Conservation (phyloP, 37 sponge, comb jelly and placozoan genomes). For the Haliclona indistincta region DNA sequence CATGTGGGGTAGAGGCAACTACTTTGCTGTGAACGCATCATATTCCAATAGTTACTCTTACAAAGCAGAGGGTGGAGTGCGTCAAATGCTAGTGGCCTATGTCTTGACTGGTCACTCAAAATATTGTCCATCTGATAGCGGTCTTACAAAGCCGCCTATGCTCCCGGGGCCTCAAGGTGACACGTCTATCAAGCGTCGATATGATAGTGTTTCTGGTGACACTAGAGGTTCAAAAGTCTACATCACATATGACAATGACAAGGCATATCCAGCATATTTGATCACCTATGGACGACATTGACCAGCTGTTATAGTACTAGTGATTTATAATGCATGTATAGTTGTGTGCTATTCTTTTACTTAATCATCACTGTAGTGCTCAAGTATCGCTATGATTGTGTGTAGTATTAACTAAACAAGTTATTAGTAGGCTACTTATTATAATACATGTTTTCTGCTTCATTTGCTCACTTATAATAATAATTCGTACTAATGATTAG, state of each 20-base stretch:
- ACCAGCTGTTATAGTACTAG: background rate
- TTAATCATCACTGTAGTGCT: too few relatives aligned
- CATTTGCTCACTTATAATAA: too few relatives aligned
- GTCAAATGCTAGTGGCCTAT: slow-evolving; percentile 52
- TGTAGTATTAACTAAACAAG: too few relatives aligned
- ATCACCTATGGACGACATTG: slow-evolving; percentile 32
- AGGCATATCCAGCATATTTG: slow-evolving; percentile 70
- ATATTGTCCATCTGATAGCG: slow-evolving; percentile 3
- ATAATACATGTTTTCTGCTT: too few relatives aligned
- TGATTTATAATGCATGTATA: too few relatives aligned
- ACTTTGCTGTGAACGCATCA: slow-evolving; percentile 70
- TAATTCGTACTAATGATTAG: too few relatives aligned
- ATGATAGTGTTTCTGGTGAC: slow-evolving; percentile 55
- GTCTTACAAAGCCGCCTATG: slow-evolving; percentile 34
- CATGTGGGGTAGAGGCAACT: slow-evolving; percentile 72
- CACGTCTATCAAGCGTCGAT: slow-evolving; percentile 25
- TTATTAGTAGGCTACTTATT: too few relatives aligned
- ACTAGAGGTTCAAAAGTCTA: slow-evolving; percentile 54
- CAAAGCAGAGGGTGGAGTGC: background rate
- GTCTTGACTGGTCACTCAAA: slow-evolving; percentile 44
- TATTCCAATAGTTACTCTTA: slow-evolving; percentile 49
- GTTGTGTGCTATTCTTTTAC: too few relatives aligned
- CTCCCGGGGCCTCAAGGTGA: background rate
- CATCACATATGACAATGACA: slow-evolving; percentile 66
- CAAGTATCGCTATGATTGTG: too few relatives aligned